Evolutionary conservation across 2,797 vertebrate species (phyloP), one percentile per base, ranked within the genome.

Genomic region (Anomalospiza imberbis): DNA sequence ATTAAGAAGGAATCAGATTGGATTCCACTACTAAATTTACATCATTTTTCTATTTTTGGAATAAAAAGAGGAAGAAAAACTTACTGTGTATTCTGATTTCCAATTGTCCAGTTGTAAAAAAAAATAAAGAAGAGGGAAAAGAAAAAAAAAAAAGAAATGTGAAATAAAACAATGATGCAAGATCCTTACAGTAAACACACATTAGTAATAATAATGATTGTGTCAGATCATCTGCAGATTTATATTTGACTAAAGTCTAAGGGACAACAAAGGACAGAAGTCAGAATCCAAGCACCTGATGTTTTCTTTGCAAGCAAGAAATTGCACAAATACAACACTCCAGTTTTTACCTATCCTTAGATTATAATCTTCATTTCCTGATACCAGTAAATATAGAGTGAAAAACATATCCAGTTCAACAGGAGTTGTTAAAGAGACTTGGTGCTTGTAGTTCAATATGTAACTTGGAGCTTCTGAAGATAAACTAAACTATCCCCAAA

Each of bases 31-130:
- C 17, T 86, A 2, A 78, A 67, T 91, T 78, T 67, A 66, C 40
- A 70, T 61, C 10, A 47, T 70, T 88, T 93, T 70, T 57, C 40
- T 78, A 90, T 44, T 81, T 78, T 89, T 83, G 94, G 76, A 91
- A 91, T 88, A 95, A 93, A 95, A 95, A 96, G 51, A 94, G 66
- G 72, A 92, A 96, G 92, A 86, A 96, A 71, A 95, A 98, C 98
- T 98, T 97, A 98, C 98, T 85, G 98, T 98, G 97, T 98, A 98
- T 97, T 98, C 98, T 98, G 97, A 88, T 97, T 93, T 96, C 95
- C 95, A 95, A 48, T 82, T 83, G 97, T 96, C 97, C 97, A 92
- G 95, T 91, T 91, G 89, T 79, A 89, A 91, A 90, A 79, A 55
- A 19, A 87, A 89, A 88, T 32, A 91, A 83, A 9, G 25, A 72